Evolutionary conservation across 2,797 vertebrate genomes (phyloP).

Genomic region (Microctenopoma lineatum): DNA sequence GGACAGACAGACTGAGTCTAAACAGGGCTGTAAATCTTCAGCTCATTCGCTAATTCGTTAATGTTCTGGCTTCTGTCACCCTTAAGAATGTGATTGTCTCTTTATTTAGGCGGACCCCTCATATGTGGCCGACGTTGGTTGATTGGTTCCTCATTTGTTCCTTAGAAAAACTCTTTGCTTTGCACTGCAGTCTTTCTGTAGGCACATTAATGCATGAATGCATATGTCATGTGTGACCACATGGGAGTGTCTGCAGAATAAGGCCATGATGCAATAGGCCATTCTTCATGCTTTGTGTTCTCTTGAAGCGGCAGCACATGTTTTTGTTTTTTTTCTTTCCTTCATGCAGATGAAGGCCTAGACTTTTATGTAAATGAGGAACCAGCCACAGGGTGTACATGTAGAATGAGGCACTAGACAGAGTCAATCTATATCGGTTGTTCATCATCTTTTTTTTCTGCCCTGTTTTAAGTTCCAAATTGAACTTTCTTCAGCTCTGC

Average conservation of each 20-base stretch:
- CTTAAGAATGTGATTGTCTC: slow-evolving; percentile 19
- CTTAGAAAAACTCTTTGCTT: slow-evolving; percentile 33
- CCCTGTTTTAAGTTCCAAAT: slow-evolving; percentile 81
- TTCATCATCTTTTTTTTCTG: slow-evolving; percentile 72
- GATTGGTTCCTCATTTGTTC: slow-evolving; percentile 47
- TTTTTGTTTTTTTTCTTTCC: slow-evolving; percentile 45
- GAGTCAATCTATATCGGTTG: slow-evolving; percentile 82
- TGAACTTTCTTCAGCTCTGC: slow-evolving; percentile 73
- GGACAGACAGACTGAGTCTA: slow-evolving; percentile 63
- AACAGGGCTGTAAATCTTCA: slow-evolving; percentile 56
- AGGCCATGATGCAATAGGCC: slow-evolving; percentile 67
- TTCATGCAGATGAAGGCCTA: slow-evolving; percentile 80
- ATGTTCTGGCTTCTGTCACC: slow-evolving; percentile 29
- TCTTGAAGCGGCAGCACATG: slow-evolving; percentile 68
- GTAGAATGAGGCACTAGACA: slow-evolving; percentile 79
- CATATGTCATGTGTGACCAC: slow-evolving; percentile 66
- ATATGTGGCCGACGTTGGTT: slow-evolving; percentile 37
- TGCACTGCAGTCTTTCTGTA: background rate
- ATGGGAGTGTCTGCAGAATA: slow-evolving; percentile 59
- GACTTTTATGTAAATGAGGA: slow-evolving; percentile 85
- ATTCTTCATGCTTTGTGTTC: slow-evolving; percentile 70
- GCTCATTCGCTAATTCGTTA: slow-evolving; percentile 43
- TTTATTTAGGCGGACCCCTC: slow-evolving; percentile 49
- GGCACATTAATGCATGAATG: slow-evolving; percentile 52
- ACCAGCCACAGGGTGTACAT: slow-evolving; percentile 79